Conservation (phyloP, 2,797 vertebrate genomes). For the Hemitrygon akajei region DNA sequence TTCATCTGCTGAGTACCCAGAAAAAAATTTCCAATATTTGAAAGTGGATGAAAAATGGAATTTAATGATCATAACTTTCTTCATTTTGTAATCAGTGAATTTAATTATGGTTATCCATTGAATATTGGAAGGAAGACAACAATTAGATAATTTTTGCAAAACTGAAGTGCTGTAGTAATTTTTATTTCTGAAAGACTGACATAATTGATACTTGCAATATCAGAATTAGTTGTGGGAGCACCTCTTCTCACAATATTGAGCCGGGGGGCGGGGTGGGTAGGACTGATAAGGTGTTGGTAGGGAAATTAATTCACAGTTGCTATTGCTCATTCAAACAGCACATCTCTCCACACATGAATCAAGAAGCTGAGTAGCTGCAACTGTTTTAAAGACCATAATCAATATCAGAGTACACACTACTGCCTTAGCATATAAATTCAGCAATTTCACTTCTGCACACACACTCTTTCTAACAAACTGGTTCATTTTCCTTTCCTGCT, state of each 20-base stretch:
- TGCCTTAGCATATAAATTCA: background rate
- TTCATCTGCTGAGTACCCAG: too few relatives aligned
- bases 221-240: background rate
- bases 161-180: background rate
- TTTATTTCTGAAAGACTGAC: background rate
- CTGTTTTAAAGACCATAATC: background rate
- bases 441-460: background rate
- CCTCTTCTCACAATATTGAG: background rate
- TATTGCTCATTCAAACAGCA: background rate
- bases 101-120: too few relatives aligned
- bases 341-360: background rate
- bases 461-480: background rate
- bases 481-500: background rate
- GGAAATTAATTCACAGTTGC: background rate
- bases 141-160: background rate
- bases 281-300: background rate
- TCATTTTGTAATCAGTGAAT: background rate
- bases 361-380: background rate
- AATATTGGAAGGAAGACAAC: too few relatives aligned
- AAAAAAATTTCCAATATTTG: too few relatives aligned
- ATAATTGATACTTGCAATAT: background rate
- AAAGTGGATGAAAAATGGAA: background rate
- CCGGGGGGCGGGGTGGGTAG: background rate
- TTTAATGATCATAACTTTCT: background rate
- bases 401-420: too few relatives aligned